Base-by-base conservation (phyloP, 2,797 vertebrate species). In the Centroberyx gerrardi region DNA sequence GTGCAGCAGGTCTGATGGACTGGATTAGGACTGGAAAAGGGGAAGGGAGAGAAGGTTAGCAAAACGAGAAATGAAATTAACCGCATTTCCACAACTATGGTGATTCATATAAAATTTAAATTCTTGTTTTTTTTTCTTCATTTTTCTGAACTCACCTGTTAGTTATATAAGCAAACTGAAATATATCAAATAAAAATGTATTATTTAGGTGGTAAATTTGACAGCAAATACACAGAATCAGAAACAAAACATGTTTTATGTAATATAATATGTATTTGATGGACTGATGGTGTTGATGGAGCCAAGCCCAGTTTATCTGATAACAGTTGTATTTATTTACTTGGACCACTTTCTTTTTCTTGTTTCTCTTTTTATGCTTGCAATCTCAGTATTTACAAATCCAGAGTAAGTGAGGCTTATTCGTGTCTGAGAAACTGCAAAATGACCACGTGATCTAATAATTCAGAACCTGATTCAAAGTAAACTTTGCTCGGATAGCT, bases 1-100 rank as follows among this genome's bases (percentile, higher is more conserved):
- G 1, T 52, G 54, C 22, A 62, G 29, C 49, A 72, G 60, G 69
- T 53, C 40, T 53, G n/a, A 7, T 33, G 33, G 22, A 22, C 22
- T 22, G 22, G 14, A 48, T 48, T 58, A 55, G 70, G 38, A 62
- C 67, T 75, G 60, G 70, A 51, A 0, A 9, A 44, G 36, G 27
- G 15, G 12, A 10, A 48, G 3, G 15, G 5, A 1, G 15, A 12
- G 52, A 7, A 3, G 3, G 51, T 9, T 6, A 10, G n/a, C 10
- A 6, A 46, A 27, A 22, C 8, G 6, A 33, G 2, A 60, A 40
- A 1, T 72, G 28, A 72, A 18, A 15, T 5, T 14, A 67, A 40
- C 46, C 0, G 3, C 7, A 8, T 64, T 56, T 60, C 44, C 1
- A 18, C 3, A 8, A 56, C 52, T 2, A 14, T 10, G 0, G 9